Conservation (phyloP, 1,140 invertebrate genomes). For the Solen grandis region DNA sequence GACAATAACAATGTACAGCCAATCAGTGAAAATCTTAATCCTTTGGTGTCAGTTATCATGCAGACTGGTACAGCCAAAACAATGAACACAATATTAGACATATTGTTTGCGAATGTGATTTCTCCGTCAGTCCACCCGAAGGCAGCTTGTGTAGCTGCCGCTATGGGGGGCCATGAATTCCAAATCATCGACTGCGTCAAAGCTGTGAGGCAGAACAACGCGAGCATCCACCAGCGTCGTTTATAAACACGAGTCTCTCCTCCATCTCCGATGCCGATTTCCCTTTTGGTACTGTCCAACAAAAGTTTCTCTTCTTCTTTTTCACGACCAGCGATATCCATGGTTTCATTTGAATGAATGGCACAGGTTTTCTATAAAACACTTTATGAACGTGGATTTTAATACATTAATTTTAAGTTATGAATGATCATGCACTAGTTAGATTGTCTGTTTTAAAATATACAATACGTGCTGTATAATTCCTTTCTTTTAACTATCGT, state of each 20-base stretch:
- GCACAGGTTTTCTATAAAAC: too few species aligned
- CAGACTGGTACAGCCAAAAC: slow-evolving; percentile 80
- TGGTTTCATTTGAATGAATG: too few species aligned
- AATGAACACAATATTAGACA: slow-evolving; percentile 82
- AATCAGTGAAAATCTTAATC: slow-evolving; percentile 52
- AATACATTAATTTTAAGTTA: too few species aligned
- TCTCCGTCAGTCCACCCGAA: slow-evolving; percentile 81
- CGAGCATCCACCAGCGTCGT: slow-evolving; percentile 65
- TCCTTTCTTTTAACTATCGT: too few species aligned
- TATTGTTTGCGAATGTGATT: slow-evolving; percentile 81
- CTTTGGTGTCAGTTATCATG: slow-evolving; percentile 77
- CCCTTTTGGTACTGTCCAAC: too few species aligned
- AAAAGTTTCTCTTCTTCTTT: too few species aligned
- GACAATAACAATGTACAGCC: slow-evolving; percentile 30
- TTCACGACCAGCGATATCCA: too few species aligned
- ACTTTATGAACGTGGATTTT: too few species aligned
- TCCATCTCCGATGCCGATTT: slow-evolving; percentile 22
- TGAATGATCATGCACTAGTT: too few species aligned
- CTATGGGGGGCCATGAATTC: slow-evolving; percentile 83
- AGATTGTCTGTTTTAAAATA: too few species aligned
- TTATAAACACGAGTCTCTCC: slow-evolving; percentile 51
- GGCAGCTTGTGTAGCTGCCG: slow-evolving; percentile 78
- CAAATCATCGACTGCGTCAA: slow-evolving; percentile 73
- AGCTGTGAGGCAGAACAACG: slow-evolving; percentile 56
- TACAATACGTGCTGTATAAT: too few species aligned